Evolutionary conservation across 2,888 invertebrate species (phyloP), one percentile per base, ranked within the genome.

Genomic region (Yponomeuta plumbellus): DNA sequence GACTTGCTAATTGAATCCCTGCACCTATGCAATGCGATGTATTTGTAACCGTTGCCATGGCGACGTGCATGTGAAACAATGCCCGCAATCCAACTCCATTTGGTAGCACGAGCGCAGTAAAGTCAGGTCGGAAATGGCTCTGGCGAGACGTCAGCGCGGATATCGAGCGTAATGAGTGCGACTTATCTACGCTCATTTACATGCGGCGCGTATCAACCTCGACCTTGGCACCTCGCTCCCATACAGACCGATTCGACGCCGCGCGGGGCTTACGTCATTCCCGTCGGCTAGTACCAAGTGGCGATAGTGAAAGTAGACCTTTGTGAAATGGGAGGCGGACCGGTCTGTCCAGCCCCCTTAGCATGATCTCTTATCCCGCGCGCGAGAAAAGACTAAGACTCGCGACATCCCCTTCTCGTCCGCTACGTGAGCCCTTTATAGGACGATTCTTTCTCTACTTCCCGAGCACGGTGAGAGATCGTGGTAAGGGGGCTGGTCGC

Each of bases 171-270:
- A 88, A 88, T 87, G 86, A 88, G 82, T 80, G 80, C 80, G 83
- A 84, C 85, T 86, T 89, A 88, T 88, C 86, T 86, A 74, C 73
- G 79, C 82, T 84, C 84, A 88, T 90, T 91, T 89, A 81, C 88
- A 89, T 89, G 82, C 83, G 76, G 75, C 82, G 84, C 83, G 80
- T 81, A 81, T 82, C 80, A 77, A 79, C 79, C 81, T 79, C 88
- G 89, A 88, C 90, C 89, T 89, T 89, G 88, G 83, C 86, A 84
- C 84, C 81, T 84, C 80, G 81, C 66, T 20, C 13, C 61, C 78
- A 76, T 75, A 81, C 79, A 77, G 78, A 76, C 77, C 76, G 79
- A 83, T 75, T 76, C 73, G 72, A 72, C 73, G 68, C 70, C 66
- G 23, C 23, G 66, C 52, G 65, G 5, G 8, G 40, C 44, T 67